Evolutionary conservation across 2,797 vertebrate genomes (phyloP).

Genomic region (Hoplostethus atlanticus): DNA sequence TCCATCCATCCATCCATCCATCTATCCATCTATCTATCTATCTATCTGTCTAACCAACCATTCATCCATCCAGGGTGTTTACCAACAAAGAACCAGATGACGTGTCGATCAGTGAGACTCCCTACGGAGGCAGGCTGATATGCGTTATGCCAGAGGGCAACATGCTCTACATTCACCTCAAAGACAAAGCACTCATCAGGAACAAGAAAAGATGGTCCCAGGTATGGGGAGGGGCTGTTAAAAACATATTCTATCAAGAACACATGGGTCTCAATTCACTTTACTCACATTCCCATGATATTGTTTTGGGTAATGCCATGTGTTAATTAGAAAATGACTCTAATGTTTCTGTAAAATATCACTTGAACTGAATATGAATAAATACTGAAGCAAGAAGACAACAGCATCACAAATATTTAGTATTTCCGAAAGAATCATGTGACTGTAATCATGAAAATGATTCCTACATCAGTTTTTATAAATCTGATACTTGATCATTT

Average conservation of each 20-base stretch:
- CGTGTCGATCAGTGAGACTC: slow-evolving; percentile 83
- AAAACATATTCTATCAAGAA: too few species aligned
- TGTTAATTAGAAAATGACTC: too few species aligned
- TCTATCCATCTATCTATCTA: neutral
- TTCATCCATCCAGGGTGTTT: slow-evolving; percentile 78
- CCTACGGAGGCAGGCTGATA: slow-evolving; percentile 85
- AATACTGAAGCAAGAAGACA: neutral
- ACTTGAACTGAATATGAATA: neutral
- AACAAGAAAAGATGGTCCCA: slow-evolving; percentile 91
- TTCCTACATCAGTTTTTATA: neutral
- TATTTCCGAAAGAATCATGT: neutral
- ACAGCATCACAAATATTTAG: neutral
- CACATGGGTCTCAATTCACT: too few species aligned
- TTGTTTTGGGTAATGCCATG: too few species aligned
- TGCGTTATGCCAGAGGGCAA: slow-evolving; percentile 87
- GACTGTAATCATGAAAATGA: neutral
- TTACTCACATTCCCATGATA: too few species aligned
- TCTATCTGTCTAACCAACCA: too few species aligned
- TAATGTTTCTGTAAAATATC: too few species aligned
- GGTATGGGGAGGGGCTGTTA: slow-evolving; percentile 59
- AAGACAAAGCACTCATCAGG: slow-evolving; percentile 85
- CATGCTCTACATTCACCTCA: slow-evolving; percentile 85
- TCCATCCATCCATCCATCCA: slow-evolving; percentile 46
- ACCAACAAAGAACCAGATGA: slow-evolving; percentile 88
- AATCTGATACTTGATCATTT: too few species aligned